Conservation (phyloP, 2,888 invertebrate species). For the Drosophila suboccidentalis region DNA sequence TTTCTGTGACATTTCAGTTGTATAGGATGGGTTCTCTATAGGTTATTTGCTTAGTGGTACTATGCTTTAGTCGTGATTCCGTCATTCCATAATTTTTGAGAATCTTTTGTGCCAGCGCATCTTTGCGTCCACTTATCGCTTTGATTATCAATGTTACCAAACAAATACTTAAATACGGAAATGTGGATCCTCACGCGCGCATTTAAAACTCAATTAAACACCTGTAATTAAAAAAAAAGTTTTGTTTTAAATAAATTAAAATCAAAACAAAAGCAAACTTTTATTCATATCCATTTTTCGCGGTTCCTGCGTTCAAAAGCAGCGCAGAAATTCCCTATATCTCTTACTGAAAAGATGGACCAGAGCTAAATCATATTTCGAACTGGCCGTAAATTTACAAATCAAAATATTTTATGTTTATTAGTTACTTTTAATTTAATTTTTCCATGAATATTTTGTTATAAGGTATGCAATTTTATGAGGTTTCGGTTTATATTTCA, state of each 20-base stretch:
- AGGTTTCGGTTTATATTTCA: slow-evolving; percentile 7
- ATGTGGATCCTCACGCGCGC: too few relatives aligned
- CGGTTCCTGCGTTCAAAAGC: too few relatives aligned
- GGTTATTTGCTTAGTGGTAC: too few relatives aligned
- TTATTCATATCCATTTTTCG: background rate
- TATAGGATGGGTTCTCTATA: too few relatives aligned
- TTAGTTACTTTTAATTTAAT: slow-evolving; percentile 8
- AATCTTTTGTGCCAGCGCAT: background rate
- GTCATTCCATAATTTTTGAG: background rate
- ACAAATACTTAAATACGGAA: too few relatives aligned
- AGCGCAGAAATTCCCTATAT: background rate
- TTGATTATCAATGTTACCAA: too few relatives aligned
- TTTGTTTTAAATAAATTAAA: too few relatives aligned
- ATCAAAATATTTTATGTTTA: background rate
- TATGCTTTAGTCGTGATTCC: background rate
- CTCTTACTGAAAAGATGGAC: background rate
- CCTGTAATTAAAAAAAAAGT: too few relatives aligned
- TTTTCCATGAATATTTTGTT: background rate
- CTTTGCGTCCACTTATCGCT: background rate
- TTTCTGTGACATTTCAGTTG: too few relatives aligned
- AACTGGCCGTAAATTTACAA: background rate
- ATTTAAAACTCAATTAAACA: too few relatives aligned
- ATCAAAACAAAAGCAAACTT: too few relatives aligned
- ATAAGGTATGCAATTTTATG: slow-evolving; percentile 10
- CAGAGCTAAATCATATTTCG: background rate